Conservation (phyloP, 2,113 vertebrate species). For the Ammodytes dubius region DNA sequence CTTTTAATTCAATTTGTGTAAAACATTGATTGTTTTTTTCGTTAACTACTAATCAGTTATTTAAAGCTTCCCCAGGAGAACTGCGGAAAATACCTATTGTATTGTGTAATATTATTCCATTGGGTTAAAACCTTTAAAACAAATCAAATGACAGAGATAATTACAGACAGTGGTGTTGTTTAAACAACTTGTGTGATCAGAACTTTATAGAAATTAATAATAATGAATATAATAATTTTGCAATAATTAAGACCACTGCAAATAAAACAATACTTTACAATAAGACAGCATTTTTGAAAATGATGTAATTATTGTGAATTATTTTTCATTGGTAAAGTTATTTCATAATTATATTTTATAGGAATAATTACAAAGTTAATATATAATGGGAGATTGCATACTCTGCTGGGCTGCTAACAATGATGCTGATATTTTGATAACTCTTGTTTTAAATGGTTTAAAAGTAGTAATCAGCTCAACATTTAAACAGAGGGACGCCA, state of each 20-base stretch:
- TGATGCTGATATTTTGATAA: too few relatives aligned
- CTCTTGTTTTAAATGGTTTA: too few relatives aligned
- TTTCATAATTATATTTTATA: not conserved
- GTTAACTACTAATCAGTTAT: not conserved
- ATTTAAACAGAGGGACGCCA: not conserved
- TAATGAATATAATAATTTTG: not conserved
- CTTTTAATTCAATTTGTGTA: not conserved
- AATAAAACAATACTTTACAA: not conserved
- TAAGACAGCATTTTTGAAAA: not conserved
- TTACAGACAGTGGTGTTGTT: not conserved
- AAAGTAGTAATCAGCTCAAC: not conserved
- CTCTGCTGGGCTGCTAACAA: not conserved
- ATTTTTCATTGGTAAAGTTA: not conserved
- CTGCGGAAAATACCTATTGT: not conserved
- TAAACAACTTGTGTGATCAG: not conserved
- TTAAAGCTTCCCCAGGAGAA: constrained; percentile 1
- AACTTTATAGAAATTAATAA: not conserved
- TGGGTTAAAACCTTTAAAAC: not conserved
- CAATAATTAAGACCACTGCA: not conserved
- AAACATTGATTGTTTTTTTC: not conserved
- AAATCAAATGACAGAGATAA: not conserved
- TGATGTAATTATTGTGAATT: too few relatives aligned
- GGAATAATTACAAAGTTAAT: not conserved
- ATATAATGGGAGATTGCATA: not conserved
- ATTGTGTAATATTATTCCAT: not conserved